Evolutionary conservation across 2,888 invertebrate species (phyloP), one percentile per base, ranked within the genome.

Genomic region (Acanthacorydalis orientalis): DNA sequence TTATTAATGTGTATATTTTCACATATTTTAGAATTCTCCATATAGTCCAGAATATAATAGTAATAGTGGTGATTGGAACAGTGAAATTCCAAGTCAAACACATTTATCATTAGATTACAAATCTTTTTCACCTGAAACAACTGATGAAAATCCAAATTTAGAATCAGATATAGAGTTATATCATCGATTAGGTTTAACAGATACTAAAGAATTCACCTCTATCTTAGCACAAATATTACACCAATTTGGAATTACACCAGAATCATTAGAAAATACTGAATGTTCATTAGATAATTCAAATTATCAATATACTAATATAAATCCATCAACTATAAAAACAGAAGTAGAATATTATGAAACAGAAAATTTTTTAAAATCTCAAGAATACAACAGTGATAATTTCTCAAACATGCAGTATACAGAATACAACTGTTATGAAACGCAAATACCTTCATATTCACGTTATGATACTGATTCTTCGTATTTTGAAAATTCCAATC

Each of bases 41-140:
- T 74, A 74, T 64, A 73, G 73, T 50, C 73, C 73, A 1, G 73
- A 74, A 55, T 73, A 73, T 63, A 73, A 70, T 53, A 72, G 70
- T 34, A 46, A 46, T 46, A 46, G 46, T 39, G 34, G 23, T 15
- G 47, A 47, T 33, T 47, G 47, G 47, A 47, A 43, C 12, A 46
- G 3, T 42, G 31, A 31, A 31, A 11, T 23, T 6, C 23, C 33
- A 35, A 42, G n/a, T 42, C 42, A 31, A 33, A 15, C 16, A 12
- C 10, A 31, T 12, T 34, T 23, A 14, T 2, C 14, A 31, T 37
- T 34, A 10, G 34, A 43, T 23, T 14, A 33, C n/a, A 12, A 33
- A 10, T 14, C 16, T n/a, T 12, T 14, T 23, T 31, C 31, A 12
- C 23, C 9, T 10, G 16, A 23, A 38, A 12, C 47, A 35, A 16